These are phyloP conservation scores for Esox lucius DNA, from an alignment of 2,797 vertebrate species.

Conservation along the genomic window DNA sequence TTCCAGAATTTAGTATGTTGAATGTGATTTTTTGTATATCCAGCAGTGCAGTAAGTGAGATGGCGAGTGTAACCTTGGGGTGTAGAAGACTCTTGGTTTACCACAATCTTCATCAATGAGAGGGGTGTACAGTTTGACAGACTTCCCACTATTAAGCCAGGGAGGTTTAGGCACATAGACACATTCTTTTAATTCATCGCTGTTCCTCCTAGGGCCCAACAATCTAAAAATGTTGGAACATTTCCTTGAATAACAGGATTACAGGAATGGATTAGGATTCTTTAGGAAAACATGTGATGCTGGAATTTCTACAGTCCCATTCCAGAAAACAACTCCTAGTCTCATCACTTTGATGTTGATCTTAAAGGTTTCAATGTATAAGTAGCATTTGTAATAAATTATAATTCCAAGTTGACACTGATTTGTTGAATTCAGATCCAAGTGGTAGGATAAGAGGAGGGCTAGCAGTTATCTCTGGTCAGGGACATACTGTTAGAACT, in stretches of 20 bases:
- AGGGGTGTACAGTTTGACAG: too few species aligned
- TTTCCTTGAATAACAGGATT: slow-evolving; percentile 14
- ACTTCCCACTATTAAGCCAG: too few species aligned
- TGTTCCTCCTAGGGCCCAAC: not conserved
- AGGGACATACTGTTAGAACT: slow-evolving; percentile 27
- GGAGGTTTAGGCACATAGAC: too few species aligned
- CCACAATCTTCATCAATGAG: too few species aligned
- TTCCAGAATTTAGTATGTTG: too few species aligned
- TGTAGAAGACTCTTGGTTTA: too few species aligned
- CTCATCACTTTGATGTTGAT: not conserved
- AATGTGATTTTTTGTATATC: too few species aligned
- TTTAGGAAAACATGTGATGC: slow-evolving; percentile 13
- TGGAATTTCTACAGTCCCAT: not conserved
- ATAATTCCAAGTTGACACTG: not conserved
- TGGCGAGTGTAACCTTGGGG: too few species aligned
- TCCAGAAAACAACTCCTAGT: slow-evolving; percentile 3
- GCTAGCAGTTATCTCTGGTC: slow-evolving; percentile 16
- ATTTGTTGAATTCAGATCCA: not conserved
- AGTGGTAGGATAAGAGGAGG: not conserved
- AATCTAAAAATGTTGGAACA: not conserved
- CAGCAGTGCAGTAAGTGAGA: too few species aligned
- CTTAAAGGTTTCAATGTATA: slow-evolving; percentile 3
- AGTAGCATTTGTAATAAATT: not conserved
- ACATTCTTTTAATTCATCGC: too few species aligned
- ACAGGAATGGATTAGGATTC: slow-evolving; percentile 22